Percentiles rank a stretch among this genome's conserved stretches.
phyloP scores from a whole-genome alignment of 2,797 vertebrate species.

The Gila robusta region DNA sequence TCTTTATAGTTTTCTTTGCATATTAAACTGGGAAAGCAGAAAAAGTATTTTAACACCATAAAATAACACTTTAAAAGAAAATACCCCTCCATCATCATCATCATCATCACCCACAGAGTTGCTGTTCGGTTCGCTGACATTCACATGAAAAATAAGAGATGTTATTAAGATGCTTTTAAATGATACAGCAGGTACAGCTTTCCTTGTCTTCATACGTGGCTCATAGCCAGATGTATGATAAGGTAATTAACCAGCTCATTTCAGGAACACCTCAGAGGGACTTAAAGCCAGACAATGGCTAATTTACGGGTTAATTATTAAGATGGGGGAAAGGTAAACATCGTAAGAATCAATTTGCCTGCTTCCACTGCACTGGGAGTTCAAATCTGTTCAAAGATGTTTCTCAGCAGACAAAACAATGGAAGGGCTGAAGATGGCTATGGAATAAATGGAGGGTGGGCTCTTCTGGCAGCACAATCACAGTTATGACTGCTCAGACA shows the following conservation, averaged over 20 bases:
- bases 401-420: slow-evolving; percentile 72
- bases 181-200: slow-evolving; percentile 29
- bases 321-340: slow-evolving; percentile 80
- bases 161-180: slow-evolving; percentile 32
- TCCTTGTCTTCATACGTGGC: slow-evolving; percentile 69
- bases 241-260: slow-evolving; percentile 86
- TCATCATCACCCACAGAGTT: neutral
- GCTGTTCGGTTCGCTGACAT: neutral
- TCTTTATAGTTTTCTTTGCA: neutral
- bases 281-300: slow-evolving; percentile 74
- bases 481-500: slow-evolving; percentile 50
- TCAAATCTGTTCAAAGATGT: slow-evolving; percentile 69
- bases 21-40: neutral
- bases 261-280: slow-evolving; percentile 81
- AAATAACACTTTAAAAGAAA: neutral
- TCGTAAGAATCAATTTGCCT: slow-evolving; percentile 78
- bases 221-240: slow-evolving; percentile 81
- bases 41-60: neutral
- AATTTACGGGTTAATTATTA: slow-evolving; percentile 86
- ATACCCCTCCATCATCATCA: neutral
- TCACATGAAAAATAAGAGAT: neutral
- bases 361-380: slow-evolving; percentile 57
- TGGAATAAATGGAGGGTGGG: slow-evolving; percentile 47
- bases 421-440: slow-evolving; percentile 48
- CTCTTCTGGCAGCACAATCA: slow-evolving; percentile 50